Evolutionary conservation across 2,888 invertebrate species (phyloP).

Genomic region (Fragum fragum): DNA sequence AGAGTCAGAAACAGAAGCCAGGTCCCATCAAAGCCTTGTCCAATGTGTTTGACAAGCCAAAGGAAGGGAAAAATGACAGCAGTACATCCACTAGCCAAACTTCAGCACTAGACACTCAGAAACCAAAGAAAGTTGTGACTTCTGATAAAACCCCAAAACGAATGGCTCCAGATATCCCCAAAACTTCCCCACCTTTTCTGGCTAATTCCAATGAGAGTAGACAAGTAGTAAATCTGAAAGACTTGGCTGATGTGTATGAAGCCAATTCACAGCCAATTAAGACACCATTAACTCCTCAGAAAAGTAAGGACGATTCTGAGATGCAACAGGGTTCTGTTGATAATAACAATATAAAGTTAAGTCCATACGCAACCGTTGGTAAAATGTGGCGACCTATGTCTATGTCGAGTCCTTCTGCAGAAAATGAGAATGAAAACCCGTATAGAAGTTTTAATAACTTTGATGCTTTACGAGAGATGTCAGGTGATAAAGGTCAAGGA

Average conservation of each 20-base stretch:
- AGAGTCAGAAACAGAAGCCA: conserved; percentile 73
- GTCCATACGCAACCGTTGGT: conserved; percentile 78
- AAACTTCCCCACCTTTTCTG: background rate
- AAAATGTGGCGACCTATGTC: conserved; percentile 81
- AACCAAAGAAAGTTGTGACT: background rate
- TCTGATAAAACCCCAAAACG: conserved; percentile 55
- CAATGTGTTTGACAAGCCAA: conserved; percentile 64
- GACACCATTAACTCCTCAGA: conserved; percentile 34
- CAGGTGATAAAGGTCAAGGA: conserved; percentile 17
- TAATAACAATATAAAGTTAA: conserved; percentile 67
- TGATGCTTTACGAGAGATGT: conserved; percentile 71
- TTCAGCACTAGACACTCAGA: background rate
- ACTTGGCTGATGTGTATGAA: conserved; percentile 41
- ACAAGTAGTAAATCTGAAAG: conserved; percentile 21
- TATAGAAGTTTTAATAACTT: conserved; percentile 68
- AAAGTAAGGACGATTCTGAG: conserved; percentile 73
- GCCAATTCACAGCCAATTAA: conserved; percentile 50
- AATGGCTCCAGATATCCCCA: conserved; percentile 53
- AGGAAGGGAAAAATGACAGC: background rate
- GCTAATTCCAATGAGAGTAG: background rate
- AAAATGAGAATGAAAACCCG: conserved; percentile 60
- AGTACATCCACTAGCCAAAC: background rate
- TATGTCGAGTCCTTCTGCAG: conserved; percentile 64
- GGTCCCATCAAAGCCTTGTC: conserved; percentile 82
- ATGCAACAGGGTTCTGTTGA: conserved; percentile 49